Base-by-base conservation (phyloP, 2,888 invertebrate species). In the Lasioglossum morio region DNA sequence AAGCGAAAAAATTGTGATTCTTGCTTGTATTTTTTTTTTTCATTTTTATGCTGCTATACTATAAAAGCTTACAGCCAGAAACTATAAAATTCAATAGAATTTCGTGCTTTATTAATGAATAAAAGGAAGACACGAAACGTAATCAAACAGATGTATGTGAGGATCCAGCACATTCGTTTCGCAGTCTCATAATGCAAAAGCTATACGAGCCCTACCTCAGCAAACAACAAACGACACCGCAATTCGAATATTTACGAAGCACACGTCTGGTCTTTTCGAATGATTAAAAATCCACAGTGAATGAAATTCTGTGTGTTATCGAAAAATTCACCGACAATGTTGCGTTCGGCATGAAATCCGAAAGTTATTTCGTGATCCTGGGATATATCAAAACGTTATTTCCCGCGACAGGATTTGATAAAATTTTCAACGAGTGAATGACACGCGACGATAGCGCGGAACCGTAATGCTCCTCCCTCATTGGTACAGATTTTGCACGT, bases 401-500 rank as follows among this genome's bases (percentile, higher is more conserved):
- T 46, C 57, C 70, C 23, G 30, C 48, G 70, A 10, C 43, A 69
- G 40, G 66, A 73, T 73, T 77, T 72, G 34, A 63, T 77, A 48
- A 63, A 77, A 77, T 72, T 66, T 72, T 77, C 63, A 77, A 77
- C 81, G 81, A 69, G 53, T 23, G 30, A 72, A 77, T 23, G 40
- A 72, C 72, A 72, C 27, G 48, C 57, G 43, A 70, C 69, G 37
- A 75, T 75, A 75, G 30, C 57, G 8, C 10, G 7, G 12, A n/a
- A 34, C 53, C 30, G 57, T 53, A 76, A 72, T 75, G 60, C 60
- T 63, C 40, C 27, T 30, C 30, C 8, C 72, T 27, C 27, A 63
- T 30, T 40, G 37, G 72, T n/a, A 57, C 72, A 60, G 78, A 78
- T 82, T 73, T 46, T 16, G 19, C 69, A 30, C 73, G 73, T 46